Percentiles rank a stretch among this genome's conserved stretches.
Evolutionary conservation across 2,888 invertebrate genomes (phyloP).

Genomic region (Drosophila flavopinicola): DNA sequence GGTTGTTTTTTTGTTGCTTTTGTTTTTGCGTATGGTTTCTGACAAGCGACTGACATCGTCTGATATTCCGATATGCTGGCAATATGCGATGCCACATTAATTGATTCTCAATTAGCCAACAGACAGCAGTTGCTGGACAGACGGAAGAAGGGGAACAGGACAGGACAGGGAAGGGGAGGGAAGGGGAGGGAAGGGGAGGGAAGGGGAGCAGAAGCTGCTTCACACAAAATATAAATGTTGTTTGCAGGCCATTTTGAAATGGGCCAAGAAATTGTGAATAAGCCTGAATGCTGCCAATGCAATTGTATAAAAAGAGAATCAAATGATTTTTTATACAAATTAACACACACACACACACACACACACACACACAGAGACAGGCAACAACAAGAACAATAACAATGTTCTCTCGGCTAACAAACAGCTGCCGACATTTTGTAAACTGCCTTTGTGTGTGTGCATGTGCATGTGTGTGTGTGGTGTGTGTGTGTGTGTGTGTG

Average conservation of each 20-base stretch:
- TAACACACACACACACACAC: slow-evolving; percentile 28
- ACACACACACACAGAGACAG: slow-evolving; percentile 6
- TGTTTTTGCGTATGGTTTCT: slow-evolving; percentile 30
- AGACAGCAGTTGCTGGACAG: slow-evolving; percentile 21
- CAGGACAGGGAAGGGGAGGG: not conserved
- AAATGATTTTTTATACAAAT: slow-evolving; percentile 48
- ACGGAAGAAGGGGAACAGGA: not conserved
- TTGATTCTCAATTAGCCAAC: slow-evolving; percentile 77
- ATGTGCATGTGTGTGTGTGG: too few species aligned
- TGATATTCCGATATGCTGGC: slow-evolving; percentile 44
- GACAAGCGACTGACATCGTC: slow-evolving; percentile 46
- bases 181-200: not conserved
- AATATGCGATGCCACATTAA: slow-evolving; percentile 66
- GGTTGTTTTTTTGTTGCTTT: slow-evolving; percentile 23
- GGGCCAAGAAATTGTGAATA: slow-evolving; percentile 58
- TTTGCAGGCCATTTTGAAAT: slow-evolving; percentile 47
- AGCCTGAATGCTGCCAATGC: slow-evolving; percentile 46
- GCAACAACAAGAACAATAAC: slow-evolving; percentile 6
- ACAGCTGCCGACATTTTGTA: slow-evolving; percentile 73
- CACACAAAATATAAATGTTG: slow-evolving; percentile 25
- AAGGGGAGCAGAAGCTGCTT: not conserved
- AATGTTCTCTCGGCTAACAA: slow-evolving; percentile 16
- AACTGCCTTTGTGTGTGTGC: slow-evolving; percentile 4
- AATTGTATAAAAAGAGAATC: slow-evolving; percentile 40
- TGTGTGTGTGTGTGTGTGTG: slow-evolving; percentile 14